Conservation (phyloP, 2,113 vertebrate genomes). For the Burhinus oedicnemus region DNA sequence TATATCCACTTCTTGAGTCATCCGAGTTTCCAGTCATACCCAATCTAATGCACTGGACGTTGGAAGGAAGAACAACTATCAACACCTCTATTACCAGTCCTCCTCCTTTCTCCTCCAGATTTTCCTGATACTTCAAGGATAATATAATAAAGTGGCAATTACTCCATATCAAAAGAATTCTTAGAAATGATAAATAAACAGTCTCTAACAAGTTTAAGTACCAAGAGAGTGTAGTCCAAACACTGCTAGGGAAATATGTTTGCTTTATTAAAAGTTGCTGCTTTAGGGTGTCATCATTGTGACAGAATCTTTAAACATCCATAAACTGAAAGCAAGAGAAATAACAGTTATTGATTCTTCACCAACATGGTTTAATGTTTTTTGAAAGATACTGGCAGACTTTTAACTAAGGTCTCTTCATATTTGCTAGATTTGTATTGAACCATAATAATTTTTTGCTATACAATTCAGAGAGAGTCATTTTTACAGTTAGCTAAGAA, state of each 20-base stretch:
- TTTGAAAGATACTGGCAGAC: neutral
- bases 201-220: neutral
- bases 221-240: neutral
- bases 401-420: neutral
- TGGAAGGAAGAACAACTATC: neutral
- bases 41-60: neutral
- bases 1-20: neutral
- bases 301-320: conserved; percentile 43
- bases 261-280: conserved; percentile 41
- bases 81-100: neutral
- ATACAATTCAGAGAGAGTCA: neutral
- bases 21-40: neutral
- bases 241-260: neutral
- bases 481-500: neutral
- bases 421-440: neutral
- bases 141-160: neutral
- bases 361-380: neutral
- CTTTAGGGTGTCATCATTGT: neutral
- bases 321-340: conserved; percentile 11
- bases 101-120: neutral
- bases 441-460: neutral
- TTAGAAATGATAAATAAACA: neutral
- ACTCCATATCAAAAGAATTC: neutral
- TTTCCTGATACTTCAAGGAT: neutral
- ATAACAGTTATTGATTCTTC: conserved; percentile 38